Percentiles rank a stretch among this genome's conserved stretches.
phyloP scores from a whole-genome alignment of 2,888 invertebrate genomes.

The Esperia sulphurella region DNA sequence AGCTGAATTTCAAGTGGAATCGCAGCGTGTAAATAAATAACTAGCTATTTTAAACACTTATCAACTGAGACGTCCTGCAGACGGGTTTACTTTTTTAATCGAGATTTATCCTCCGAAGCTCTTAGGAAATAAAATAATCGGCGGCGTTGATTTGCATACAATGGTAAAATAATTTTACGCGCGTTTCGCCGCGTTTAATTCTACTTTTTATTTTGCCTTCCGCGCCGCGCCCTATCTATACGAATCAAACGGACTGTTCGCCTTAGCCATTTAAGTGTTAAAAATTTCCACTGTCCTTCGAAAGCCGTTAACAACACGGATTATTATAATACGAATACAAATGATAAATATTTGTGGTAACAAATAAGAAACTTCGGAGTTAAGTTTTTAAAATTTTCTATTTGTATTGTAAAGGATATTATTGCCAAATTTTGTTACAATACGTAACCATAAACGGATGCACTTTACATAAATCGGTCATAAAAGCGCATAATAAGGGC shows the following conservation, averaged over 20 bases:
- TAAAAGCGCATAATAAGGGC: conserved; percentile 37
- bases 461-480: conserved; percentile 25
- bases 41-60: conserved; percentile 43
- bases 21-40: conserved; percentile 6
- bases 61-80: conserved; percentile 52
- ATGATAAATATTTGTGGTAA: neutral
- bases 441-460: conserved; percentile 5
- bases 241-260: conserved; percentile 70
- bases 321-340: conserved; percentile 19
- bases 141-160: conserved; percentile 76
- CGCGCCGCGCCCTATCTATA: conserved; percentile 74
- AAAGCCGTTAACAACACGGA: conserved; percentile 29
- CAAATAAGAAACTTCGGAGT: too few relatives aligned
- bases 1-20: too few relatives aligned
- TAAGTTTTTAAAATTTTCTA: too few relatives aligned
- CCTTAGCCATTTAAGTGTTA: conserved; percentile 68
- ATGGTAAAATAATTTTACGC: conserved; percentile 80
- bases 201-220: conserved; percentile 76
- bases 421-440: neutral
- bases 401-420: too few relatives aligned
- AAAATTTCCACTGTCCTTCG: conserved; percentile 53
- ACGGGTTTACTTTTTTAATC: conserved; percentile 61
- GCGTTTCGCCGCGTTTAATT: conserved; percentile 78
- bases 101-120: conserved; percentile 72
- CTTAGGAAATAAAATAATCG: conserved; percentile 79